Evolutionary conservation across 92 coral and sea anemone species (phyloP).

Genomic region (Epizoanthus ramosus): DNA sequence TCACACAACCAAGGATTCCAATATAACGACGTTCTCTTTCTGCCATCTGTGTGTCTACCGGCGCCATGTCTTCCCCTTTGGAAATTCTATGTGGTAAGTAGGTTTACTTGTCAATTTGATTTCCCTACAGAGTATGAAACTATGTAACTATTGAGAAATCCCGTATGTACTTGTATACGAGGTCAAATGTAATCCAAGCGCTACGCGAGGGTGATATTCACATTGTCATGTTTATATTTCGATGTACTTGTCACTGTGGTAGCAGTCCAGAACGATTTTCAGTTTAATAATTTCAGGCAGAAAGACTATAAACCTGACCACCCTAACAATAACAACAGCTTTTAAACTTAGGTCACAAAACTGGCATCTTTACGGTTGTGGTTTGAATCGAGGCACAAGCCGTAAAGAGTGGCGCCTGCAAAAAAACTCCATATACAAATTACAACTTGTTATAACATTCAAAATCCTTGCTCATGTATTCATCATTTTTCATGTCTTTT

Average conservation of each 20-base stretch:
- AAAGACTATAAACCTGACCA: neutral
- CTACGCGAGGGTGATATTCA: neutral
- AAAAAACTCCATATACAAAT: too few species aligned
- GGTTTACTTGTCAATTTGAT: neutral
- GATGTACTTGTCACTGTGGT: neutral
- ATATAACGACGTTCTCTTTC: neutral
- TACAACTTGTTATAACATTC: neutral
- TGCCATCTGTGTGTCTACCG: neutral
- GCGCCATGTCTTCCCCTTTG: conserved; percentile 8
- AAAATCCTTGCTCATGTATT: conserved; percentile 13
- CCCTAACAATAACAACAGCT: neutral
- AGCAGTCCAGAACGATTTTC: too few species aligned
- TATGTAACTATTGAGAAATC: too few species aligned
- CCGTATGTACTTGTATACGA: neutral
- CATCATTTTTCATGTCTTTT: conserved; percentile 8
- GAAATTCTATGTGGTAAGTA: conserved; percentile 18
- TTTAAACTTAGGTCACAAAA: neutral
- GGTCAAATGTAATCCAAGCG: conserved; percentile 20
- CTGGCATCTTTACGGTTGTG: neutral
- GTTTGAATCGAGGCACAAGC: neutral
- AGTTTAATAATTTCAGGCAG: neutral
- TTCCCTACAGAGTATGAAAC: neutral
- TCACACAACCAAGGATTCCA: neutral
- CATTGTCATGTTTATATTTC: neutral
- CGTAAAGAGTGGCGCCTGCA: too few species aligned